A percentile compares a stretch with the other conserved stretches of the same genome.
These are phyloP conservation scores for Hyalella azteca DNA, from an alignment of 2,888 invertebrate genomes.

Conservation along the genomic window DNA sequence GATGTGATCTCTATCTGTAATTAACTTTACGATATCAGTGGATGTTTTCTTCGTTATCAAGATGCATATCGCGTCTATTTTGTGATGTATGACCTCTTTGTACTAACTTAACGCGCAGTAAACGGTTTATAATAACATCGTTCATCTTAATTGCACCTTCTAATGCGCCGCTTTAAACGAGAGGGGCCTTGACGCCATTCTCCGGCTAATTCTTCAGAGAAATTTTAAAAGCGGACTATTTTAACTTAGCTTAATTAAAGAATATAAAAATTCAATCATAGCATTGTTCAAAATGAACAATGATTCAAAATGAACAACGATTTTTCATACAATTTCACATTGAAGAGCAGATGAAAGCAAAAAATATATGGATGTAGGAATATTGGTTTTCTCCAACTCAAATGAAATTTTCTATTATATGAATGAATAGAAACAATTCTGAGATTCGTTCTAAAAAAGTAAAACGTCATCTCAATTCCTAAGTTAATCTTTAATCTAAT, in stretches of 20 bases:
- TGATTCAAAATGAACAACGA: background rate
- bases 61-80: slow-evolving; percentile 27
- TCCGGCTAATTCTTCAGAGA: background rate
- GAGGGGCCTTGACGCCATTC: too few relatives aligned
- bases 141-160: background rate
- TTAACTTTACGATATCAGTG: background rate
- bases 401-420: too few relatives aligned
- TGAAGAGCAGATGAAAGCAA: too few relatives aligned
- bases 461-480: too few relatives aligned
- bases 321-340: too few relatives aligned
- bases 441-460: too few relatives aligned
- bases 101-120: slow-evolving; percentile 2
- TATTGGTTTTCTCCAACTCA: too few relatives aligned
- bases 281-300: background rate
- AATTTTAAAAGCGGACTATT: background rate
- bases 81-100: slow-evolving; percentile 23
- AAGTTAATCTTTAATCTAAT: too few relatives aligned
- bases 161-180: too few relatives aligned
- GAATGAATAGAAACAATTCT: too few relatives aligned
- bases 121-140: slow-evolving; percentile 1
- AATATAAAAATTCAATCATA: background rate
- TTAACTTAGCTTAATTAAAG: background rate
- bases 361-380: too few relatives aligned
- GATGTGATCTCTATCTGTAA: background rate
- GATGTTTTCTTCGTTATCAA: background rate